phyloP scores from a whole-genome alignment of 2,113 vertebrate species.

The Manacus vitellinus region DNA sequence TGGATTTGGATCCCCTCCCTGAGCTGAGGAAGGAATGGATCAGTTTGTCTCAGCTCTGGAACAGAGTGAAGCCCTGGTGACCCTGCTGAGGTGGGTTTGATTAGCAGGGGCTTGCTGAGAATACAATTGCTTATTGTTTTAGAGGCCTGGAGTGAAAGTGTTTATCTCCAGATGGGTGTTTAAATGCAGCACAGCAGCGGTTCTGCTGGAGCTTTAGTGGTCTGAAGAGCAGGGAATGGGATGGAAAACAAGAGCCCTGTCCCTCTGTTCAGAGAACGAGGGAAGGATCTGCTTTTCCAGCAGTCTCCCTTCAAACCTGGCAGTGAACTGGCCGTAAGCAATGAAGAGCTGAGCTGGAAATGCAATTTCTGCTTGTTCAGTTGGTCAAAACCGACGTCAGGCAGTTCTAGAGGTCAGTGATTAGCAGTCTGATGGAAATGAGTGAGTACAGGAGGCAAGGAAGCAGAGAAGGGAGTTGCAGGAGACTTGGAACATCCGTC shows the following conservation, averaged over 20 bases:
- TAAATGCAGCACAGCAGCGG: background rate
- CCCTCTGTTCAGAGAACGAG: background rate
- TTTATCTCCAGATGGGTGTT: conserved; percentile 21
- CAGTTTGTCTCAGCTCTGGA: background rate
- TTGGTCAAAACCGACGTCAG: background rate
- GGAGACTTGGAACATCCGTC: background rate
- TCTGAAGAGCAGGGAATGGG: background rate
- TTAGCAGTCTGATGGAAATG: background rate
- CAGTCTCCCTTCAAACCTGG: background rate
- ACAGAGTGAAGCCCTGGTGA: background rate
- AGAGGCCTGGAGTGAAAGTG: conserved; percentile 14
- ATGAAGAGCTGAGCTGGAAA: conserved; percentile 43
- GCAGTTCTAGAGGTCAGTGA: background rate
- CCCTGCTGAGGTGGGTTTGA: background rate
- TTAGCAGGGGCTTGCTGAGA: background rate
- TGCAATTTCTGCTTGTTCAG: conserved; percentile 3
- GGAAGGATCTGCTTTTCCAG: background rate
- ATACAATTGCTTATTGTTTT: background rate
- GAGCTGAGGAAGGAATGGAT: background rate
- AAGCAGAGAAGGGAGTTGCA: background rate
- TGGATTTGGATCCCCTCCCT: background rate
- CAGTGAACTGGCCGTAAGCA: background rate
- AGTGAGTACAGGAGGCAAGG: background rate
- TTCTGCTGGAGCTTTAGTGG: background rate
- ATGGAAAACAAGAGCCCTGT: background rate